A percentile compares a stretch with the other conserved stretches of the same genome.
These are phyloP conservation scores for Mungos mungo DNA, from an alignment of 2,113 vertebrate genomes.

Conservation along the genomic window DNA sequence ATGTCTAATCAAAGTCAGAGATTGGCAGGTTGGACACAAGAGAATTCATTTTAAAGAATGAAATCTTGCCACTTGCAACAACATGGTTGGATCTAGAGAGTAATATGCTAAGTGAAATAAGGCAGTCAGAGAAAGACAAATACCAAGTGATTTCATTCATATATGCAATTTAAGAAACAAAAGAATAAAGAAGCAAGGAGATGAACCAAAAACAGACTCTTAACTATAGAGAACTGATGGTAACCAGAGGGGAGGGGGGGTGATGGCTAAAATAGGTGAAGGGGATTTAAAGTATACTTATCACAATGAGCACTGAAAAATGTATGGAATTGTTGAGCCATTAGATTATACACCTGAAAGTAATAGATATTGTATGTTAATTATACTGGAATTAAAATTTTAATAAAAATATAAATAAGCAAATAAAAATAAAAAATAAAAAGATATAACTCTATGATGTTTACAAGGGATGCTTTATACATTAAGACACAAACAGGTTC, in stretches of 20 bases:
- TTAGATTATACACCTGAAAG: not conserved
- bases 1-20: not conserved
- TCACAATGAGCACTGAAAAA: not conserved
- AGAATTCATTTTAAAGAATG: not conserved
- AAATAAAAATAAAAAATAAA: not conserved
- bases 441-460: not conserved
- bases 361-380: not conserved
- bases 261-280: not conserved
- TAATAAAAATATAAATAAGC: not conserved
- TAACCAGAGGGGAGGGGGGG: not conserved
- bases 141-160: not conserved
- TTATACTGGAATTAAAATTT: not conserved
- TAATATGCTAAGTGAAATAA: not conserved
- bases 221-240: not conserved
- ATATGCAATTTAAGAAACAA: not conserved
- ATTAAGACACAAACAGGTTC: not conserved
- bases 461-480: not conserved
- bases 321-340: not conserved
- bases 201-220: not conserved
- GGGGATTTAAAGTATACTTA: not conserved
- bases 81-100: not conserved
- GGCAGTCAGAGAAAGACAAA: not conserved
- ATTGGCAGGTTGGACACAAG: not conserved
- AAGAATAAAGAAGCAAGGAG: not conserved
- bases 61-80: not conserved